These are phyloP conservation scores for Aldabrachelys gigantea DNA, from an alignment of 2,113 vertebrate genomes.

Conservation along the genomic window DNA sequence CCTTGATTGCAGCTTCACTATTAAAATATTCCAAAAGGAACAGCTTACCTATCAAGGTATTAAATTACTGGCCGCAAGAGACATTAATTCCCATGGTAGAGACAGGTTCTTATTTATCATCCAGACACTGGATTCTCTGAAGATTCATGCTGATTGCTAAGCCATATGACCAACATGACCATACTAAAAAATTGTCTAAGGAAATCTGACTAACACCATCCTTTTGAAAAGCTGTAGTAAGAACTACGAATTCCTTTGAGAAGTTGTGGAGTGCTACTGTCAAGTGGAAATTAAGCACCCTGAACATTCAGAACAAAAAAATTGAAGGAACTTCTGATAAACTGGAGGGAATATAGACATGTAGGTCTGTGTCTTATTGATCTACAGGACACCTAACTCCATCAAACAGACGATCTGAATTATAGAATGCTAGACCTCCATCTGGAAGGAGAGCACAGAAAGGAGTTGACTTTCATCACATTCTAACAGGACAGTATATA, in stretches of 20 bases:
- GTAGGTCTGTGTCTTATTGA: not conserved
- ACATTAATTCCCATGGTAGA: not conserved
- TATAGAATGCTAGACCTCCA: not conserved
- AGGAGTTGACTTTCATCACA: not conserved
- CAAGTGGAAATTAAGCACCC: not conserved
- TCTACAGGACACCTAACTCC: not conserved
- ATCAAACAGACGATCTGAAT: not conserved
- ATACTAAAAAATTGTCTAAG: not conserved
- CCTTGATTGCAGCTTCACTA: not conserved
- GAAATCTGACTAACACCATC: not conserved
- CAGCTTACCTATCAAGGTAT: not conserved
- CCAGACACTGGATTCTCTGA: not conserved
- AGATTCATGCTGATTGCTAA: not conserved
- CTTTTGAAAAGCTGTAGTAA: not conserved
- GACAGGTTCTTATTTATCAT: not conserved
- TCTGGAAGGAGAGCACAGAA: not conserved
- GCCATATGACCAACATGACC: too few species aligned
- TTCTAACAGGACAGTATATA: not conserved
- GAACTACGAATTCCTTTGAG: not conserved
- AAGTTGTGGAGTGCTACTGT: fast-evolving
- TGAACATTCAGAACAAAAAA: not conserved
- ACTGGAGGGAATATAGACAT: fast-evolving
- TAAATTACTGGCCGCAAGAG: not conserved
- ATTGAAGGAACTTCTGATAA: not conserved
- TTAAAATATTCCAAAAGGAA: not conserved